Base-by-base conservation (phyloP, 2,797 vertebrate genomes). In the Typhlichthys eigenmanni region DNA sequence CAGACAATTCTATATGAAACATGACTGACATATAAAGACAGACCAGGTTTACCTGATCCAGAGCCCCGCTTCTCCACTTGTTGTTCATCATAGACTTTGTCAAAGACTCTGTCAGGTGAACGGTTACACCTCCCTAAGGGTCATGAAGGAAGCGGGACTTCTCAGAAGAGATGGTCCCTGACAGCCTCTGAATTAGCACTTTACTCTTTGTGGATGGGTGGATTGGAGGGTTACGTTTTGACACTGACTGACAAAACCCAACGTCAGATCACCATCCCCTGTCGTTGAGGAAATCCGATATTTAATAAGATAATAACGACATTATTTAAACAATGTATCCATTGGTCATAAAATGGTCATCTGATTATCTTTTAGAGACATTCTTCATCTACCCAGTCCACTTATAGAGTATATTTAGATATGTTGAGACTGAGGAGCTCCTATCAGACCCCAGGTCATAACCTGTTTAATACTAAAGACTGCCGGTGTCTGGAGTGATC, bases 91-190 rank as follows among this genome's bases (percentile, higher is more conserved):
- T 45, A 61, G 32, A 68, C 58, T 92, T 66, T 77, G 60, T 75
- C 47, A 60, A 60, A 50, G 58, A 69, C 76, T 80, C 71, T 76
- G 94, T 83, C 93, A 93, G 94, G 92, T 95, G 94, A 95, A 92
- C 91, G 94, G 90, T 94, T 94, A 95, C 93, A 94, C 93, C 94
- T 95, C 91, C 95, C 91, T 94, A 79, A 95, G 92, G 95, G 93
- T 93, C 92, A 92, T 93, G 93, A 94, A 84, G 85, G 85, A 94
- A 84, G 93, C 91, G 90, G 79, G 92, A 96, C 93, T 95, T 87
- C 94, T 95, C 93, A 90, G 92, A 95, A 95, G 94, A 95, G 93
- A 92, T 90, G 92, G 91, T 94, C 89, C 80, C 58, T 60, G 3
- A 61, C 66, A 56, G 29, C 89, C 88, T 92, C 89, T 88, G 89